phyloP scores from a whole-genome alignment of 2,797 vertebrate genomes.

The Pristis pectinata region DNA sequence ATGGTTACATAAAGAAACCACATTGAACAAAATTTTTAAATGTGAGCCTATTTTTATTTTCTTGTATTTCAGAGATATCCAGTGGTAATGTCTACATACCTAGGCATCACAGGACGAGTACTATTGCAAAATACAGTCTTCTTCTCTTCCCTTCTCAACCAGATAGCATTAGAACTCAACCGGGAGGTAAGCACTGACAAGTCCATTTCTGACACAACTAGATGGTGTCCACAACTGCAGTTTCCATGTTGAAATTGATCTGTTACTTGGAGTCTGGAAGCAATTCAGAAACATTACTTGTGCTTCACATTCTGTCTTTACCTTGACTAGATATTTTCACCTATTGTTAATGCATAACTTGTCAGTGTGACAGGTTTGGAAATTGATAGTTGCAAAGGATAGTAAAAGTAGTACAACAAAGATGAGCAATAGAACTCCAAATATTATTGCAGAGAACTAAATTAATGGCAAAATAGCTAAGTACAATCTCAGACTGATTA shows the following conservation, averaged over 20 bases:
- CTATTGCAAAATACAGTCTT: conserved; percentile 85
- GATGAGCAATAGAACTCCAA: neutral
- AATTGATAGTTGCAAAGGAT: neutral
- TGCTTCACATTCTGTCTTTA: neutral
- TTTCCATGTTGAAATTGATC: conserved; percentile 6
- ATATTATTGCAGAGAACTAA: neutral
- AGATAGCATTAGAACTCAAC: conserved; percentile 79
- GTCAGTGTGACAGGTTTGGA: neutral
- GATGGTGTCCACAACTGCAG: neutral
- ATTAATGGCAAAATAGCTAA: neutral
- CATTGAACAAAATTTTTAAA: neutral
- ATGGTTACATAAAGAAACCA: no score
- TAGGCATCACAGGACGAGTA: conserved; percentile 83
- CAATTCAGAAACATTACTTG: neutral
- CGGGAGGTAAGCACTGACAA: conserved; percentile 71
- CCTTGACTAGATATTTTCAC: neutral
- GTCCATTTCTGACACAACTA: neutral
- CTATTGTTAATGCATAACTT: neutral
- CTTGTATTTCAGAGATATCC: conserved; percentile 70
- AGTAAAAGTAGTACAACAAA: neutral
- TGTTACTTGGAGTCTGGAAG: neutral
- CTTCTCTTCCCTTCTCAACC: conserved; percentile 82
- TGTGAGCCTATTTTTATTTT: neutral
- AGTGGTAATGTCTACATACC: conserved; percentile 90
- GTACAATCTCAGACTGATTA: neutral